phyloP scores from a whole-genome alignment of 1,140 invertebrate species.

The Aphis craccivora region DNA sequence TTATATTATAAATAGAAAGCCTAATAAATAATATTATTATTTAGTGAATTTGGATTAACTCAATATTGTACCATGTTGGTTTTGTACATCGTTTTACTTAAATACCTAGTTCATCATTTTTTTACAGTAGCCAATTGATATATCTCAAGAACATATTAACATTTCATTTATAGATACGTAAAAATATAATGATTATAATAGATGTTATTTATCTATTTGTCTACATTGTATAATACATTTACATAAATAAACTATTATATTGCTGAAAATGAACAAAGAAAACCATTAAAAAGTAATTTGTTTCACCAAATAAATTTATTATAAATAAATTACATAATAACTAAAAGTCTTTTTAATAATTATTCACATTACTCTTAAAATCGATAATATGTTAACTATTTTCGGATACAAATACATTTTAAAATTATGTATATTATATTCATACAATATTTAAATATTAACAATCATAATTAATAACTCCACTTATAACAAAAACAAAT shows the following conservation, averaged over 20 bases:
- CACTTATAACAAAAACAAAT: not conserved
- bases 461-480: not conserved
- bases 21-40: too few species aligned
- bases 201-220: too few species aligned
- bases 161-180: too few species aligned
- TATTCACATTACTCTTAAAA: not conserved
- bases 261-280: not conserved
- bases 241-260: not conserved
- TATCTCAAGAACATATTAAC: too few species aligned
- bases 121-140: too few species aligned
- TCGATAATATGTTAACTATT: not conserved
- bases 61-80: too few species aligned
- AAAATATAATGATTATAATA: too few species aligned
- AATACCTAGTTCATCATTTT: too few species aligned
- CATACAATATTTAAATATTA: not conserved
- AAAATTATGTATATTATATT: not conserved
- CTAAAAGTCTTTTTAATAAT: not conserved
- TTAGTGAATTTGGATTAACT: too few species aligned
- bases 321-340: not conserved
- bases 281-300: not conserved
- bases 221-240: too few species aligned
- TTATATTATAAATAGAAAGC: too few species aligned
- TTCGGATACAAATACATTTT: not conserved
- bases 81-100: too few species aligned
- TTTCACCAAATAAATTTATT: conserved; percentile 8